phyloP scores from a whole-genome alignment of 2,888 invertebrate species.

The Xestia rhomboidea region DNA sequence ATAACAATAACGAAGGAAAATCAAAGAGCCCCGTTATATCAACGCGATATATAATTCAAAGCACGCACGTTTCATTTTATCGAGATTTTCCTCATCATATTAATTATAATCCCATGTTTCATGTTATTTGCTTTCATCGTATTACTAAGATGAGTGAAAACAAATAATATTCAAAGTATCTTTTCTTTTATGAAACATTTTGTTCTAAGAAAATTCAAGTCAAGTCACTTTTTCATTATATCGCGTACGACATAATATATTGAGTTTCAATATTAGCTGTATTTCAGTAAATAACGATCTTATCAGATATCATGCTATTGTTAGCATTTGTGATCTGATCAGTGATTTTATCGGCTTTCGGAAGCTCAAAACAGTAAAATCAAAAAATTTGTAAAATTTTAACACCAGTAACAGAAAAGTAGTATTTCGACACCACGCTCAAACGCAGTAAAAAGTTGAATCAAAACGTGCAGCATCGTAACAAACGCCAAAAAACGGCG shows the following conservation, averaged over 20 bases:
- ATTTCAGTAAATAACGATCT: background rate
- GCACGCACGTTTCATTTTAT: conserved; percentile 21
- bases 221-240: conserved; percentile 2
- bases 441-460: background rate
- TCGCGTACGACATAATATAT: conserved; percentile 1
- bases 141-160: conserved; percentile 17
- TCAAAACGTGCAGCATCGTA: background rate
- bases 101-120: conserved; percentile 34
- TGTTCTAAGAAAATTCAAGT: conserved; percentile 2
- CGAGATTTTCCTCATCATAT: conserved; percentile 43
- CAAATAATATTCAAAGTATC: conserved; percentile 25
- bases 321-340: background rate
- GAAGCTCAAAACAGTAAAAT: background rate
- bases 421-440: background rate
- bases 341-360: background rate
- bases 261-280: conserved; percentile 2
- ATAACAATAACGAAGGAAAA: background rate
- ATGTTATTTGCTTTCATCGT: conserved; percentile 40
- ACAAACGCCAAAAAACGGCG: background rate
- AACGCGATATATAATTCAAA: conserved; percentile 12
- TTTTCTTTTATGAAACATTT: conserved; percentile 1
- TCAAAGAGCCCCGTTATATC: conserved; percentile 3
- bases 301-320: background rate
- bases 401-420: background rate
- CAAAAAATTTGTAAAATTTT: too few species aligned